phyloP scores from a whole-genome alignment of 2,113 vertebrate genomes.

The Nettapus auritus region DNA sequence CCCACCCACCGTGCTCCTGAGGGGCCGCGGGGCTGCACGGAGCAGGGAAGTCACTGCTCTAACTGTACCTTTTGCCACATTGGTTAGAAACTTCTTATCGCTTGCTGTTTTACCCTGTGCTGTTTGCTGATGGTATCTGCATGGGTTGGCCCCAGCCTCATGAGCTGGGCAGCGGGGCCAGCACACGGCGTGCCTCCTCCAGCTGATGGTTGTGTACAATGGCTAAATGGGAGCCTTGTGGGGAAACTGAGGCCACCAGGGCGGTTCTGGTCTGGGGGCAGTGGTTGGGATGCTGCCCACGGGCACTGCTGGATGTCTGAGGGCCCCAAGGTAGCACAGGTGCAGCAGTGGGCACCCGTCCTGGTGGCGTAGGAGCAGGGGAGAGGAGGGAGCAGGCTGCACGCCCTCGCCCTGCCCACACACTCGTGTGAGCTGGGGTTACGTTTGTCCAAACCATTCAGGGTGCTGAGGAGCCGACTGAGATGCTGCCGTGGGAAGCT shows the following conservation, averaged over 20 bases:
- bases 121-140: not conserved
- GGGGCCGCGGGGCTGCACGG: accelerated
- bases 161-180: not conserved
- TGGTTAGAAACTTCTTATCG: not conserved
- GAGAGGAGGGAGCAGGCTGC: not conserved
- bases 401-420: not conserved
- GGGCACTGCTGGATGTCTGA: accelerated
- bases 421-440: not conserved
- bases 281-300: not conserved
- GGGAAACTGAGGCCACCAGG: not conserved
- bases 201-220: accelerated
- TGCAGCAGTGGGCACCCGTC: not conserved
- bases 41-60: not conserved
- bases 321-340: not conserved
- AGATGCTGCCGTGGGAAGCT: not conserved
- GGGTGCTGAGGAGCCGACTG: not conserved
- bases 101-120: not conserved
- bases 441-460: not conserved
- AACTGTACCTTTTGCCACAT: accelerated
- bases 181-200: accelerated
- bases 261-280: not conserved
- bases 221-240: not conserved
- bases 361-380: not conserved
- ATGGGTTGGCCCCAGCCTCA: not conserved
- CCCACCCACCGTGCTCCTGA: not conserved